Conservation (phyloP, 2,888 invertebrate genomes). For the Malacosoma neustria region DNA sequence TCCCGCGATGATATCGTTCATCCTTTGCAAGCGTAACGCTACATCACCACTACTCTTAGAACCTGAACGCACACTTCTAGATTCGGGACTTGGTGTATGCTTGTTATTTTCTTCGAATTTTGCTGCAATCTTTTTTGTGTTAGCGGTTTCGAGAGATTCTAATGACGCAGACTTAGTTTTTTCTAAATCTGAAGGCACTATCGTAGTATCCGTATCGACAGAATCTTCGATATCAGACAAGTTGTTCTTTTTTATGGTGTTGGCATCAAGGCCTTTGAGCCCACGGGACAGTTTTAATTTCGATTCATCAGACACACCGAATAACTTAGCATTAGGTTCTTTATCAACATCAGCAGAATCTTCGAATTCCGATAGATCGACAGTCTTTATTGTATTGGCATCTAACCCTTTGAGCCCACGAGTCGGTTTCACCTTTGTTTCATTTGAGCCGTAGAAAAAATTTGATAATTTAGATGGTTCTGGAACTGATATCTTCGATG, state of each 20-base stretch:
- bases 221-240: no score
- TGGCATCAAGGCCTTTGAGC: no score
- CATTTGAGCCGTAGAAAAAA: conserved; percentile 35
- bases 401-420: conserved; percentile 52
- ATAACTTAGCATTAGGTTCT: conserved; percentile 18
- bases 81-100: conserved; percentile 41
- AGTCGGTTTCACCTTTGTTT: conserved; percentile 31
- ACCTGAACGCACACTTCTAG: conserved; percentile 28
- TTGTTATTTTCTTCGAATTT: conserved; percentile 45
- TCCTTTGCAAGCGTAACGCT: conserved; percentile 41
- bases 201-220: no score
- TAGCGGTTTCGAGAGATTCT: conserved; percentile 34
- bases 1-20: conserved; percentile 54
- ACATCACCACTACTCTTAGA: conserved; percentile 41
- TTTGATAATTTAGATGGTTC: conserved; percentile 27
- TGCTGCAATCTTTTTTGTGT: conserved; percentile 45
- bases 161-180: conserved; percentile 36
- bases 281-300: conserved; percentile 13
- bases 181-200: neutral
- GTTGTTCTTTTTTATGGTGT: conserved; percentile 24
- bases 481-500: conserved; percentile 26
- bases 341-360: conserved; percentile 43
- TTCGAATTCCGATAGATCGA: conserved; percentile 33
- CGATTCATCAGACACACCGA: conserved; percentile 19
- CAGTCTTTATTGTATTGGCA: conserved; percentile 26